Percentiles rank a stretch among this genome's conserved stretches.
Conservation (phyloP, 2,113 vertebrate species). For the Dolichallabes microphthalmus region DNA sequence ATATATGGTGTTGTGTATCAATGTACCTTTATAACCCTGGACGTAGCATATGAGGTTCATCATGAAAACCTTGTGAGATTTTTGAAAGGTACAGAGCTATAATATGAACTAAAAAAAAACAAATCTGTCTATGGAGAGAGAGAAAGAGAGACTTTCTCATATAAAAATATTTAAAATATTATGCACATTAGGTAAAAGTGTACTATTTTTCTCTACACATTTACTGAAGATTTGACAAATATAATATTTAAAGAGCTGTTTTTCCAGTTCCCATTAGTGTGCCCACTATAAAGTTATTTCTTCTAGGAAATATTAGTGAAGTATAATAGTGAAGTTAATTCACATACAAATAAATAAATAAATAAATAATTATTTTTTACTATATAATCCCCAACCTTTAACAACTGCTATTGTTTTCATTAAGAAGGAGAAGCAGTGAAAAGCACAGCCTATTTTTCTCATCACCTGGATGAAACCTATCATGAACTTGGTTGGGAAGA, state of each 20-base stretch:
- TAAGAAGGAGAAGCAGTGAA: not conserved
- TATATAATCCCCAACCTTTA: not conserved
- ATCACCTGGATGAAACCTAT: not conserved
- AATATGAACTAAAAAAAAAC: not conserved
- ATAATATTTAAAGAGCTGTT: not conserved
- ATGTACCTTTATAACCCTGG: not conserved
- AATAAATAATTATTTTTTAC: not conserved
- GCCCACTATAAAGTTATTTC: not conserved
- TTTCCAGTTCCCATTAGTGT: not conserved
- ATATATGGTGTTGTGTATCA: not conserved
- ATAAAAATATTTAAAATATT: not conserved
- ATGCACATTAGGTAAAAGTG: not conserved
- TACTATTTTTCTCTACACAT: not conserved
- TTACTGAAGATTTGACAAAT: too few relatives aligned
- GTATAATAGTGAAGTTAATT: not conserved
- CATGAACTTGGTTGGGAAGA: not conserved
- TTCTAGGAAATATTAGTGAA: too few relatives aligned
- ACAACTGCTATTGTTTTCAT: not conserved
- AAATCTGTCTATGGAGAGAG: too few relatives aligned
- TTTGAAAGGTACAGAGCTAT: not conserved
- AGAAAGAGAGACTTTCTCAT: not conserved
- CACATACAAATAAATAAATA: not conserved
- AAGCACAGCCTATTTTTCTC: not conserved
- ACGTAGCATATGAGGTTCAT: not conserved
- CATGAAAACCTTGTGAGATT: not conserved